These are phyloP conservation scores for Theonella swinhoei DNA, from an alignment of 37 sponge, comb jelly and placozoan genomes.

Conservation along the genomic window DNA sequence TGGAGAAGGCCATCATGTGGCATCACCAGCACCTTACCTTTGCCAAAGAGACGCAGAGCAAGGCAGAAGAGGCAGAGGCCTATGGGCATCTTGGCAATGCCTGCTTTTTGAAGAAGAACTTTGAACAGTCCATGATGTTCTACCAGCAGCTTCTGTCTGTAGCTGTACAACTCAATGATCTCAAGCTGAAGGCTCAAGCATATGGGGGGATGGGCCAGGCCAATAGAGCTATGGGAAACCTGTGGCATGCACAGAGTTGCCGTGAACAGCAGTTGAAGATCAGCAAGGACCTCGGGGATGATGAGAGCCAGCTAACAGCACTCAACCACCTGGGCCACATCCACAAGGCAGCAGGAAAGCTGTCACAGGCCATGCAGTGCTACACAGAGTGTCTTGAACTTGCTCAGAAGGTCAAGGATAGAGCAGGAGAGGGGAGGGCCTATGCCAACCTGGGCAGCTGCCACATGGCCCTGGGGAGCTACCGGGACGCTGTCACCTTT, in stretches of 20 bases:
- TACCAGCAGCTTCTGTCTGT: conserved; percentile 87
- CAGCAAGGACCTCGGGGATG: conserved; percentile 60
- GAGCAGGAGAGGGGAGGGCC: conserved; percentile 79
- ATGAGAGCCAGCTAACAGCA: conserved; percentile 50
- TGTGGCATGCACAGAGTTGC: conserved; percentile 87
- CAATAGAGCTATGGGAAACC: conserved; percentile 75
- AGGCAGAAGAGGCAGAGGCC: conserved; percentile 81
- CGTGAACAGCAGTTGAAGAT: conserved; percentile 87
- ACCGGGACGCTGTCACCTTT: conserved; percentile 79
- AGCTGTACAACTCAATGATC: conserved; percentile 77
- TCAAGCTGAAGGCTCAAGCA: conserved; percentile 78
- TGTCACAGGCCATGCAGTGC: conserved; percentile 88
- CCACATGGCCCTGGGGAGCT: conserved; percentile 89
- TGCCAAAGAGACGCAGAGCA: conserved; percentile 79
- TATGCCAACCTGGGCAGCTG: conserved; percentile 91
- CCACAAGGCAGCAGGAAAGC: conserved; percentile 73
- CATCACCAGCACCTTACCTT: conserved; percentile 79
- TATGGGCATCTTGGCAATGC: conserved; percentile 79
- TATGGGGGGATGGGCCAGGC: conserved; percentile 95
- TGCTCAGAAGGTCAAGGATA: conserved; percentile 69
- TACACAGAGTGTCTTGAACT: conserved; percentile 69
- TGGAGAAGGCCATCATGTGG: conserved; percentile 81
- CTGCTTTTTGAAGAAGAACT: conserved; percentile 60
- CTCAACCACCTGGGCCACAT: conserved; percentile 83
- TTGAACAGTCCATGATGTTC: conserved; percentile 80